A percentile compares a stretch with the other conserved stretches of the same genome.
These are phyloP conservation scores for Plebejus anna DNA, from an alignment of 2,888 invertebrate species.

Conservation along the genomic window DNA sequence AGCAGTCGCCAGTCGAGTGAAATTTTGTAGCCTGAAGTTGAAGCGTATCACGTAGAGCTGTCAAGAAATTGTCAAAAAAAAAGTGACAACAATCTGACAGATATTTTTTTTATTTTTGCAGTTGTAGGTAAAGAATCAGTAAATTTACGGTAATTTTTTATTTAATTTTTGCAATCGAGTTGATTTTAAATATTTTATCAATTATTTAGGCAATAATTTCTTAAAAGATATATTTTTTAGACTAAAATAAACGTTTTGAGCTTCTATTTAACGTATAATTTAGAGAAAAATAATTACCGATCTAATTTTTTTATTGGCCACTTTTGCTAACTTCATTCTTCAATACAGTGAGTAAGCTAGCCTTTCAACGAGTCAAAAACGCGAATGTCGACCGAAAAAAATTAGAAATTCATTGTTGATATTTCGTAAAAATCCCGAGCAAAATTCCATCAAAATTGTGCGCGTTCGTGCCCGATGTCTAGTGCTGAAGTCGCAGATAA, in stretches of 20 bases:
- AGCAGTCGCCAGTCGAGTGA: slow-evolving; percentile 33
- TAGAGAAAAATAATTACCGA: background rate
- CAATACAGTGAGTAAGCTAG: slow-evolving; percentile 77
- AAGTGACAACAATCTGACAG: background rate
- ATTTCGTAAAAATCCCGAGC: slow-evolving; percentile 68
- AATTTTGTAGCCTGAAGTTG: slow-evolving; percentile 52
- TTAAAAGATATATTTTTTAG: background rate
- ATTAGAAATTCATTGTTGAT: slow-evolving; percentile 71
- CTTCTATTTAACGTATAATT: background rate
- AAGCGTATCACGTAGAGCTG: slow-evolving; percentile 1
- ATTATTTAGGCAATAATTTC: background rate
- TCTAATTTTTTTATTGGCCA: background rate
- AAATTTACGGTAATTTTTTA: background rate
- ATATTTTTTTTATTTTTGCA: background rate
- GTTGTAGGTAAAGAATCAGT: background rate
- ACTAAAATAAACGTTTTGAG: background rate
- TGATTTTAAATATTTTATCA: background rate
- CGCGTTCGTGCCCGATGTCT: slow-evolving; percentile 92
- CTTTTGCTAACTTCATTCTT: slow-evolving; percentile 71
- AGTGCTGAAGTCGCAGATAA: slow-evolving; percentile 94
- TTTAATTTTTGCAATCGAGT: background rate
- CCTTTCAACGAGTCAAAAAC: slow-evolving; percentile 50
- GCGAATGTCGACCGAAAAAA: slow-evolving; percentile 72
- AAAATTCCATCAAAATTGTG: slow-evolving; percentile 79
- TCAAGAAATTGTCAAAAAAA: background rate